A percentile compares a stretch with the other conserved stretches of the same genome.
These are phyloP conservation scores for Eueremaeus valkanovi DNA, from an alignment of 2,888 invertebrate species.

Conservation along the genomic window DNA sequence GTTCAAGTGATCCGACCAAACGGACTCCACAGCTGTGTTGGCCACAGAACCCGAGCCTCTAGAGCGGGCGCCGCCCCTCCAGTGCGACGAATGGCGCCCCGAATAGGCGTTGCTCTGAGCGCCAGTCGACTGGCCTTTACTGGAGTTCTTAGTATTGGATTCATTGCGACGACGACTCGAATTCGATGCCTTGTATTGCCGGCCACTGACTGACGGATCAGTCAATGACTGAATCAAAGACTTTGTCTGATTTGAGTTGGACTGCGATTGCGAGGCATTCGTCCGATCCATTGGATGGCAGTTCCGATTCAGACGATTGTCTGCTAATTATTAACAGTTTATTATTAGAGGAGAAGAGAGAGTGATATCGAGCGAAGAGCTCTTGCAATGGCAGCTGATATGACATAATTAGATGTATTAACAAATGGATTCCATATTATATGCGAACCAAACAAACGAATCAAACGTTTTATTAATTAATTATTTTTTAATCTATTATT, in stretches of 20 bases:
- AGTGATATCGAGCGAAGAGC: constrained; percentile 16
- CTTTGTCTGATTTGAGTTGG: neutral
- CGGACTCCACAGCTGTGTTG: neutral
- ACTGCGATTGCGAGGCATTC: neutral
- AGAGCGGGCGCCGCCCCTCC: neutral
- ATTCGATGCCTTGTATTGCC: neutral
- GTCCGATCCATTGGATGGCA: neutral
- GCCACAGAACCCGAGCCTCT: constrained; percentile 2
- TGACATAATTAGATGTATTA: constrained; percentile 6
- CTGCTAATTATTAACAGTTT: neutral
- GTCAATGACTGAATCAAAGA: neutral
- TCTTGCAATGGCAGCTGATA: neutral
- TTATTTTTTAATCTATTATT: neutral
- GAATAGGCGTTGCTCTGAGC: neutral
- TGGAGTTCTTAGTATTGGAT: neutral
- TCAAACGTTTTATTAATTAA: neutral
- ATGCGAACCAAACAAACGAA: too few species aligned
- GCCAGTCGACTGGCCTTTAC: neutral
- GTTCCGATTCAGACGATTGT: neutral
- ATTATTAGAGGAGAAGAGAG: neutral
- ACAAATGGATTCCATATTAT: constrained; percentile 7
- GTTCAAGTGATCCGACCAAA: constrained; percentile 20
- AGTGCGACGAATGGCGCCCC: neutral
- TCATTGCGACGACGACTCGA: constrained; percentile 20
- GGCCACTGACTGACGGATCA: constrained; percentile 22